Evolutionary conservation across 2,797 vertebrate genomes (phyloP).

Genomic region (Pelobates cultripes): DNA sequence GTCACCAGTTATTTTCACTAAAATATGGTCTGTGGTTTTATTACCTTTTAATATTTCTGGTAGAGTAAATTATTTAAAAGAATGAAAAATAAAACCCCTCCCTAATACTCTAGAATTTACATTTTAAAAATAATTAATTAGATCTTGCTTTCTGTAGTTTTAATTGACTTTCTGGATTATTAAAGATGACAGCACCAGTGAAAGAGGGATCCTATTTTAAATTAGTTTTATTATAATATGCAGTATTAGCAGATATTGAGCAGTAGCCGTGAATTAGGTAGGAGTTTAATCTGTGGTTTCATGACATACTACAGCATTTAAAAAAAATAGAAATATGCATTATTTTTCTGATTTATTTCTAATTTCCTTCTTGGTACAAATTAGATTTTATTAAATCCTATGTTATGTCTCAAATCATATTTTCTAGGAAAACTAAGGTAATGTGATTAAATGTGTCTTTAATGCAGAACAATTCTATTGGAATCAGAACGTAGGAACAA

Average conservation of each 20-base stretch:
- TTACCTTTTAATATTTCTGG: background rate
- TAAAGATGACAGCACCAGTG: background rate
- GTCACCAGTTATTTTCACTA: too few relatives aligned
- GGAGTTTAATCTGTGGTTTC: background rate
- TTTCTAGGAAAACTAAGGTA: too few relatives aligned
- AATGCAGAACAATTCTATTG: too few relatives aligned
- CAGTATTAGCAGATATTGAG: background rate
- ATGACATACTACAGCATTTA: background rate
- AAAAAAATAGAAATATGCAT: too few relatives aligned
- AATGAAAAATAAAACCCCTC: background rate
- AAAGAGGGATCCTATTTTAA: background rate
- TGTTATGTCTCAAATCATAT: too few relatives aligned
- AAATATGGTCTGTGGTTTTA: too few relatives aligned
- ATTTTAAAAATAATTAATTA: background rate
- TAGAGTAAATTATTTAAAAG: background rate
- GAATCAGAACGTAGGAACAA: too few relatives aligned
- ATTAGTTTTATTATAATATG: background rate
- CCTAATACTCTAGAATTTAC: background rate
- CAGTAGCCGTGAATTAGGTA: background rate
- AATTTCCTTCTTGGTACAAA: too few relatives aligned
- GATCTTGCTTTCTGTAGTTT: background rate
- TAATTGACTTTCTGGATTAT: background rate
- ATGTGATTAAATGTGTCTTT: too few relatives aligned
- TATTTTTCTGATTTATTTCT: too few relatives aligned
- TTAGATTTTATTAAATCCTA: too few relatives aligned